Evolutionary conservation across 92 coral and sea anemone genomes (phyloP).

Genomic region (Zoanthus sansibaricus): DNA sequence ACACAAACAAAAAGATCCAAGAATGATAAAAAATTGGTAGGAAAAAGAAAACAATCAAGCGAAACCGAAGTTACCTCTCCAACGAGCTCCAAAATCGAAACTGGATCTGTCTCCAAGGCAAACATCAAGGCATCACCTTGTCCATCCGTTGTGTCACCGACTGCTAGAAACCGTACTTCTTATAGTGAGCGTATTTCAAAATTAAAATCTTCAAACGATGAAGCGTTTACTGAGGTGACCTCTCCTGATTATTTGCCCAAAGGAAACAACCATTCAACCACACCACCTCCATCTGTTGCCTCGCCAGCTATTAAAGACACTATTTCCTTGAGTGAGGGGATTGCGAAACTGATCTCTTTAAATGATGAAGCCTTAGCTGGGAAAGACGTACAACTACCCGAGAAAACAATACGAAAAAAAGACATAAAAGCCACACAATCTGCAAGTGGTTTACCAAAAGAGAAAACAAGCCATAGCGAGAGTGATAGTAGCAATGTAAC

Average conservation of each 20-base stretch:
- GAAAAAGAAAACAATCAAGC: background rate
- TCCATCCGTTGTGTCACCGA: background rate
- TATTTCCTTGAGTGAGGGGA: conserved; percentile 19
- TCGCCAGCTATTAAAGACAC: background rate
- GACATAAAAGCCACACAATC: background rate
- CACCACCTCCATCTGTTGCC: background rate
- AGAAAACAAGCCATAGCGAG: background rate
- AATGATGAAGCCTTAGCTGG: conserved; percentile 20
- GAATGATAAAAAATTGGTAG: background rate
- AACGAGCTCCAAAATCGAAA: background rate
- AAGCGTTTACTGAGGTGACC: conserved; percentile 3
- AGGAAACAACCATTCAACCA: background rate
- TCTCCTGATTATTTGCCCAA: background rate
- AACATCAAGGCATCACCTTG: background rate
- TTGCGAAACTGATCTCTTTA: conserved; percentile 34
- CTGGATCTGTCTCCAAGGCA: background rate
- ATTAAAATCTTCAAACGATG: conserved; percentile 29
- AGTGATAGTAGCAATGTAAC: background rate
- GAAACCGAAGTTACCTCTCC: background rate
- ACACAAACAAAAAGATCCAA: background rate
- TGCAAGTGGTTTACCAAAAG: background rate
- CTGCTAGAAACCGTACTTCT: background rate
- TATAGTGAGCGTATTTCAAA: conserved; percentile 35
- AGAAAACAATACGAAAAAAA: background rate
- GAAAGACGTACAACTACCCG: conserved; percentile 21